Base-by-base conservation (phyloP, 2,888 invertebrate genomes). In the Entomobrya proxima region DNA sequence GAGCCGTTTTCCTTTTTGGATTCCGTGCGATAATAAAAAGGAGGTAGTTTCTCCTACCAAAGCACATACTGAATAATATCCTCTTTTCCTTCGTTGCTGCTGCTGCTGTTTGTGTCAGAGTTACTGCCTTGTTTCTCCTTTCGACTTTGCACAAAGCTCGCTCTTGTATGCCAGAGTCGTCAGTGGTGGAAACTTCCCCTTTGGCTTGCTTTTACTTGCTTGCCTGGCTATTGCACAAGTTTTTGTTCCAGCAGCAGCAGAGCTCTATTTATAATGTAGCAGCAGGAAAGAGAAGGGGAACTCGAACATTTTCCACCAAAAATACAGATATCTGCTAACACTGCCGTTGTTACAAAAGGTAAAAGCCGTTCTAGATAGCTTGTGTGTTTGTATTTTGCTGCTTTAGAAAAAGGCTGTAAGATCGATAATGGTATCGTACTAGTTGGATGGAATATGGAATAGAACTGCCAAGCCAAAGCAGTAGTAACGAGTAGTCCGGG, bases 181-280 rank as follows among this genome's bases (percentile, higher is more conserved):
- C 58, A 58, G 52, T 32, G 35, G 64, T 37, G 27, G 40, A 37
- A 58, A 64, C 78, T 78, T 78, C 78, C 78, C 78, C 78, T 64
- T 64, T 78, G 61, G 78, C 78, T 64, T 21, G 61, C 18, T 75
- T 75, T 37, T 27, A 11, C 69, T 69, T 24, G 47, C 24, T 69
- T 37, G 47, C 21, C 69, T 69, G 44, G 47, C 24, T 69, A 47
- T 76, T 76, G 58, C 76, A 58, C 58, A 76, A 76, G 76, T 24
- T 50, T 72, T 52, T 74, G 32, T 64, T 24, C 47, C 47, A 74
- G 58, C n/a, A n/a, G n/a, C n/a, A n/a, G n/a, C n/a, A n/a, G n/a
- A n/a, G n/a, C 44, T 64, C 81, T 79, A 79, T 79, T 50, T 79
- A 79, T 79, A 79, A 79, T 79, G 79, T 79, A 80, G 37, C 30